Evolutionary conservation across 2,797 vertebrate species (phyloP), one percentile per base, ranked within the genome.

Genomic region (Babyrousa celebensis): DNA sequence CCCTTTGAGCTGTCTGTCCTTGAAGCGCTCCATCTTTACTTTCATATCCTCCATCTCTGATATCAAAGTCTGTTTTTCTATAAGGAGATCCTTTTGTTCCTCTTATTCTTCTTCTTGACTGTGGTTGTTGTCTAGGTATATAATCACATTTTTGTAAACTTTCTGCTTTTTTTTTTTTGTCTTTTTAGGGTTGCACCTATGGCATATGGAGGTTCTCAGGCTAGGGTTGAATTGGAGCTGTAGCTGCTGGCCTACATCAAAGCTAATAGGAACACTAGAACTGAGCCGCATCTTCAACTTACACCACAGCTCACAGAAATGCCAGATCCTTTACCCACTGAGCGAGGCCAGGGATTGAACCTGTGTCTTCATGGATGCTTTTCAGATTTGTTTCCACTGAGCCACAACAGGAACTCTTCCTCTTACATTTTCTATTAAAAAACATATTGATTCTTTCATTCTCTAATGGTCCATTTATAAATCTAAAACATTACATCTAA

Each of bases 341-440:
- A 36, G 36, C 36, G 36, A 36, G 36, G 36, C 36, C 36, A 36
- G 36, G 36, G 36, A 36, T 36, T 36, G 36, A 36, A 36, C 36
- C 36, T 36, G 36, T 36, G 36, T 36, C 36, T 36, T 36, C 36
- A 36, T 36, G 36, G 36, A 36, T 36, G 36, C 36, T 36, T 36
- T 36, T 36, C 36, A 36, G 36, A 36, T 36, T 36, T 36, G 36
- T 36, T 36, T 36, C 36, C 36, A 36, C 36, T 36, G 36, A 36
- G 36, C 36, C 36, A 36, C 36, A 36, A 36, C 36, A 36, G 36
- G 36, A 36, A 36, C 36, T 36, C 36, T 36, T 74, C 67, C 60
- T 40, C n/a, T 78, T 74, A 93, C 15, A 10, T 82, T 75, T 86
- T 36, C 48, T 27, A 43, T 68, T 79, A 16, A 83, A 93, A 94